Evolutionary conservation across 2,888 invertebrate species (phyloP).

Genomic region (Stenichneumon culpator): DNA sequence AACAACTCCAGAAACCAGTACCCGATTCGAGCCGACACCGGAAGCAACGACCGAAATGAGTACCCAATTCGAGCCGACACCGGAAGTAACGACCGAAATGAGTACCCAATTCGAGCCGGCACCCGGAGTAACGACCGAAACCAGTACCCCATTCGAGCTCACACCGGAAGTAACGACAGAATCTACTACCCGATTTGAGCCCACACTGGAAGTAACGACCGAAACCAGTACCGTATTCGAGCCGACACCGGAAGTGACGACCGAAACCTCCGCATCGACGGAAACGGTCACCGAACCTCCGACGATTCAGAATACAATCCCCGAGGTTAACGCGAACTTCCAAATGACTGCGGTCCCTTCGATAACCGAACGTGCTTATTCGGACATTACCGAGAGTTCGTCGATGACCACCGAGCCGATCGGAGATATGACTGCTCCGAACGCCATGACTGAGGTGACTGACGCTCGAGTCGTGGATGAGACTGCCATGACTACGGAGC

Average conservation of each 20-base stretch:
- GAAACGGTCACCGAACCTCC: constrained; percentile 48
- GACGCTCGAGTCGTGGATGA: background rate
- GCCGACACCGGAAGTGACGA: constrained; percentile 34
- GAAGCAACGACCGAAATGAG: constrained; percentile 35
- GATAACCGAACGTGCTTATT: constrained; percentile 13
- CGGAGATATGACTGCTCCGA: constrained; percentile 19
- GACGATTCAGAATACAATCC: constrained; percentile 20
- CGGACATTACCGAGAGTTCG: constrained; percentile 5
- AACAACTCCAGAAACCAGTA: constrained; percentile 55
- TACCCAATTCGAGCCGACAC: constrained; percentile 33
- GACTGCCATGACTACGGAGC: background rate
- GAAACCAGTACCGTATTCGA: constrained; percentile 30
- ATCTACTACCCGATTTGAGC: constrained; percentile 29
- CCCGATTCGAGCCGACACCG: constrained; percentile 40
- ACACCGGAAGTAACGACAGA: constrained; percentile 33
- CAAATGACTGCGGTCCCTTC: constrained; percentile 48
- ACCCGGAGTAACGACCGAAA: constrained; percentile 16
- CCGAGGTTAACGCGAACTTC: constrained; percentile 20
- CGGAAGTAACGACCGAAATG: constrained; percentile 29
- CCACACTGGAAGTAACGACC: constrained; percentile 19
- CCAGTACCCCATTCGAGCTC: constrained; percentile 20
- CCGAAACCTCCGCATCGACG: constrained; percentile 42
- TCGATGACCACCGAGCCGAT: constrained; percentile 17
- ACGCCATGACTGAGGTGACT: background rate
- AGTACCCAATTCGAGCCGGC: constrained; percentile 30